Evolutionary conservation across 2,888 invertebrate genomes (phyloP).

Genomic region (Idaea aversata): DNA sequence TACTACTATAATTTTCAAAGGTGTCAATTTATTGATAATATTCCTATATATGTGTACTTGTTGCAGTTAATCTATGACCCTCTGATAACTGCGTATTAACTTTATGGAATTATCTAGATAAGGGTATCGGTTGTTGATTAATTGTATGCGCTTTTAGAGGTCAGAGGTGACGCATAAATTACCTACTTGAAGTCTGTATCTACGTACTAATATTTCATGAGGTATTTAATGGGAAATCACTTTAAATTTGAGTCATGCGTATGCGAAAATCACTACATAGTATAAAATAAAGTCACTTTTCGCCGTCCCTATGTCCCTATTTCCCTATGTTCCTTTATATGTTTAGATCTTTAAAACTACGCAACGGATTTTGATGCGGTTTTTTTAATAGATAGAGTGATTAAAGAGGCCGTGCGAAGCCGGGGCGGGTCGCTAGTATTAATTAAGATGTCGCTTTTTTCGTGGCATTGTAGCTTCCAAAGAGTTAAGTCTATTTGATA

Average conservation of each 20-base stretch:
- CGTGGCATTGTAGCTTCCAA: too few relatives aligned
- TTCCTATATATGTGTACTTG: neutral
- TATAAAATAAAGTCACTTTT: too few relatives aligned
- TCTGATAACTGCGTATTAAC: neutral
- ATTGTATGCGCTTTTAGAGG: neutral
- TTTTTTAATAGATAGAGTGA: too few relatives aligned
- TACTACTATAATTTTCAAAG: neutral
- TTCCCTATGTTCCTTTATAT: too few relatives aligned
- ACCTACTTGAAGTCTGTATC: neutral
- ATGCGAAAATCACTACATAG: too few relatives aligned
- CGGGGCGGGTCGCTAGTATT: too few relatives aligned
- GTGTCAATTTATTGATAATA: neutral
- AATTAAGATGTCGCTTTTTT: too few relatives aligned
- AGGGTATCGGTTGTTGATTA: neutral
- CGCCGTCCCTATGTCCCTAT: too few relatives aligned
- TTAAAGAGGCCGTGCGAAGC: too few relatives aligned
- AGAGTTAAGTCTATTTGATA: too few relatives aligned
- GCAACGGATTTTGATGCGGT: too few relatives aligned
- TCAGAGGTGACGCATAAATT: neutral
- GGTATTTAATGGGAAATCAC: neutral
- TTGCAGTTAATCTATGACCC: neutral
- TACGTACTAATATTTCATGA: neutral
- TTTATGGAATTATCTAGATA: neutral
- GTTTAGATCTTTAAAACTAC: too few relatives aligned
- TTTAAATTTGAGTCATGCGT: neutral